Conservation (phyloP, 2,888 invertebrate genomes). For the Scaptodrosophila latifasciaeformis region DNA sequence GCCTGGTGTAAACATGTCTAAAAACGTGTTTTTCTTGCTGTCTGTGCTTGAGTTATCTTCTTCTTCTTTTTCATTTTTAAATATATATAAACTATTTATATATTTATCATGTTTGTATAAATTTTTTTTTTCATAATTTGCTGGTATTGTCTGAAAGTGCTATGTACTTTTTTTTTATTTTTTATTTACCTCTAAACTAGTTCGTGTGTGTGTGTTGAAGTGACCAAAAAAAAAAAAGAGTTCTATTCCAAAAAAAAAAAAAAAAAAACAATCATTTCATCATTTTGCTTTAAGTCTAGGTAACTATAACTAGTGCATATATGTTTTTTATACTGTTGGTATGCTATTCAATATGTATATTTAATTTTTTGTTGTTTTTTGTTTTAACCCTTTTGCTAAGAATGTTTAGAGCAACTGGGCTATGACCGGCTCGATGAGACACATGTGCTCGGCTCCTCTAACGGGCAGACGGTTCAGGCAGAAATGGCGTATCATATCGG, state of each 20-base stretch:
- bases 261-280: slow-evolving; percentile 26
- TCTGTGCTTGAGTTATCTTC: not conserved
- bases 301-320: slow-evolving; percentile 4
- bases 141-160: slow-evolving; percentile 65
- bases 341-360: slow-evolving; percentile 1
- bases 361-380: not conserved
- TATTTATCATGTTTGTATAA: slow-evolving; percentile 27
- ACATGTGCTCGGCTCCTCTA: slow-evolving; percentile 96
- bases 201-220: slow-evolving; percentile 13
- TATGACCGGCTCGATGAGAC: slow-evolving; percentile 92
- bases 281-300: too few species aligned
- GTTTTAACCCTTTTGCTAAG: not conserved
- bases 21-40: slow-evolving; percentile 8
- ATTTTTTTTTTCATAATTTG: slow-evolving; percentile 21
- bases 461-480: slow-evolving; percentile 94
- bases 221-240: slow-evolving; percentile 14
- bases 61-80: not conserved
- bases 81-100: slow-evolving; percentile 27
- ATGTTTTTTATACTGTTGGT: not conserved
- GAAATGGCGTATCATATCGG: slow-evolving; percentile 96
- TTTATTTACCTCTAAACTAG: slow-evolving; percentile 34
- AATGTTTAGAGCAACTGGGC: slow-evolving; percentile 83
- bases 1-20: slow-evolving; percentile 34
- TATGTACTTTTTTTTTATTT: slow-evolving; percentile 55
- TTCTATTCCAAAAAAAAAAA: slow-evolving; percentile 7